phyloP scores from a whole-genome alignment of 2,797 vertebrate species.

The Protosalanx chinensis region DNA sequence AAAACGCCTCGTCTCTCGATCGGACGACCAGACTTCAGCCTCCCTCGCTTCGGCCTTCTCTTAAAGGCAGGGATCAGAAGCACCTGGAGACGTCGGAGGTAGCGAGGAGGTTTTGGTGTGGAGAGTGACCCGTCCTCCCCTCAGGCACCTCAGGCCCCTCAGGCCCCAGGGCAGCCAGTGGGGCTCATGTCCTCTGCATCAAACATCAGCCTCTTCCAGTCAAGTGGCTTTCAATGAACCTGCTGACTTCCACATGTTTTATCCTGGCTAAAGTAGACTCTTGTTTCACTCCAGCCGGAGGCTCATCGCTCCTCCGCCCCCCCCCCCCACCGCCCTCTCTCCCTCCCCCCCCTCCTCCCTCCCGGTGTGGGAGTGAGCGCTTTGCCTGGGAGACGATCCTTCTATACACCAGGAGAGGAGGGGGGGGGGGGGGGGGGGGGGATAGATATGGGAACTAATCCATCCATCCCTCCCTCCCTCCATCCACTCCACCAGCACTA shows the following conservation, averaged over 20 bases:
- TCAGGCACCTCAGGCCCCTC: neutral
- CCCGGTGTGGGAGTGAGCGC: neutral
- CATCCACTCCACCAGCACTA: neutral
- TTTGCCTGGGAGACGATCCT: conserved; percentile 5
- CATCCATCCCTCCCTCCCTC: neutral
- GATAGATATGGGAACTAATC: conserved; percentile 7
- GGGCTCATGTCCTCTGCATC: conserved; percentile 32
- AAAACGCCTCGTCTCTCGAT: neutral
- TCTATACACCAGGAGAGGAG: conserved; percentile 8
- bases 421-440: too few relatives aligned
- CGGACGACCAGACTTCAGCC: too few relatives aligned
- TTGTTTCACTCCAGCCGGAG: conserved; percentile 33
- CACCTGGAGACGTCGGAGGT: neutral
- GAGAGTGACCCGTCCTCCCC: conserved; percentile 34
- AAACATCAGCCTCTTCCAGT: conserved; percentile 51
- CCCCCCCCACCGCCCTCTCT: neutral
- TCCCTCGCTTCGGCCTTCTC: neutral
- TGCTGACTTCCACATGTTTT: conserved; percentile 55
- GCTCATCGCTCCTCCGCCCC: neutral
- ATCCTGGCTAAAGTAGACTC: conserved; percentile 41
- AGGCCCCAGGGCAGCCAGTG: neutral
- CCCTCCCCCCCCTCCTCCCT: too few relatives aligned
- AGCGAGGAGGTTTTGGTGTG: conserved; percentile 9
- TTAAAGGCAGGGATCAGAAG: neutral
- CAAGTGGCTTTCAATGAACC: conserved; percentile 56